phyloP scores from a whole-genome alignment of 2,113 vertebrate species.

The Dasypus novemcinctus region DNA sequence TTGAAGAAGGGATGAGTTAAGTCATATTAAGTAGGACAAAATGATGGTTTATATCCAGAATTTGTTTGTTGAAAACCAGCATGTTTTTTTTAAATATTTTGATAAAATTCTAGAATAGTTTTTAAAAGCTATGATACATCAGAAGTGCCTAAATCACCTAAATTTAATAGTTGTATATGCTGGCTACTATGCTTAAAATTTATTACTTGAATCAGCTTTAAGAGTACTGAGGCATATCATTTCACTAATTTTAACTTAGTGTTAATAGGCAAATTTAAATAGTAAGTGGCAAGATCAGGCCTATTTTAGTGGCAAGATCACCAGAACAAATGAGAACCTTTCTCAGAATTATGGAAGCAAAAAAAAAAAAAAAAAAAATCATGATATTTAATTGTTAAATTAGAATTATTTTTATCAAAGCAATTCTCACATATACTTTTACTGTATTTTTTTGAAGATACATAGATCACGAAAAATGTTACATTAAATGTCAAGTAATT shows the following conservation, averaged over 20 bases:
- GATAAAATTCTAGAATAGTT: not conserved
- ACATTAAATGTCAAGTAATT: slow-evolving; percentile 60
- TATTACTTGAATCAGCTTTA: not conserved
- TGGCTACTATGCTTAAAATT: not conserved
- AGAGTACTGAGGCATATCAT: not conserved
- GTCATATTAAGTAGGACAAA: not conserved
- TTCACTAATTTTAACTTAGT: not conserved
- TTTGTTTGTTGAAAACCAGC: not conserved
- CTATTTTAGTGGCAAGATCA: not conserved
- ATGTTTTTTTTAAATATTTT: not conserved
- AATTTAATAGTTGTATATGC: not conserved
- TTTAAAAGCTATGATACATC: fast-evolving
- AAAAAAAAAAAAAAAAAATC: slow-evolving; percentile 26
- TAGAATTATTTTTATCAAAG: slow-evolving; percentile 52
- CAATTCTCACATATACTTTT: slow-evolving; percentile 17
- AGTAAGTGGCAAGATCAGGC: not conserved
- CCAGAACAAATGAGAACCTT: not conserved
- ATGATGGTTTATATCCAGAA: not conserved
- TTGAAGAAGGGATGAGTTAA: not conserved
- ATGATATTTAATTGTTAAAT: not conserved
- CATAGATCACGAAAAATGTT: no score
- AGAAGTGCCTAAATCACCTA: not conserved
- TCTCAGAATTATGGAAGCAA: not conserved
- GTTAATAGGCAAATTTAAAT: not conserved
- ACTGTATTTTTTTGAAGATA: no score